A percentile compares a stretch with the other conserved stretches of the same genome.
These are phyloP conservation scores for Tringa solitaria DNA, from an alignment of 2,113 vertebrate genomes.

Conservation along the genomic window DNA sequence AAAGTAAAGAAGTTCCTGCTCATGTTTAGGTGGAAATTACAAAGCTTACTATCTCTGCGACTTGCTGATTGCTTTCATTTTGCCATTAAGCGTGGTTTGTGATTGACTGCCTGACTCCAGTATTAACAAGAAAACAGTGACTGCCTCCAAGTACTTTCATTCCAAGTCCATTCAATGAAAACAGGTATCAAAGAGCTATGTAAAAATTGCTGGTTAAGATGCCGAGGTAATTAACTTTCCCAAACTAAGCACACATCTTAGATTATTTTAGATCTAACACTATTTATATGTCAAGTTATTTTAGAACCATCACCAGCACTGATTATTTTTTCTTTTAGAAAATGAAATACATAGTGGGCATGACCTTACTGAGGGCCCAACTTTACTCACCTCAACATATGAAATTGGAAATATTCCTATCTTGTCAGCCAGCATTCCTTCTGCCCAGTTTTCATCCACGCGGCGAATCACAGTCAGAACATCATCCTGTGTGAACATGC, in stretches of 20 bases:
- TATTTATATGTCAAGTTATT: neutral
- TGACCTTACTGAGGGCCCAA: neutral
- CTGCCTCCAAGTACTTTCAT: neutral
- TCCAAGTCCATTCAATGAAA: neutral
- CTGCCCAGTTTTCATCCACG: slow-evolving; percentile 99
- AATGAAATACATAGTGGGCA: neutral
- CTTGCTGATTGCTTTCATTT: neutral
- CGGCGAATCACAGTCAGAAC: slow-evolving; percentile 96
- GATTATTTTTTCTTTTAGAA: neutral
- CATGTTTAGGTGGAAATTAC: too few relatives aligned
- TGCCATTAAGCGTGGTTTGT: neutral
- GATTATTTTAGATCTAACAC: neutral
- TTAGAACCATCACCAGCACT: neutral
- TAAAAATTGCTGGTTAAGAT: neutral
- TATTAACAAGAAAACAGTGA: neutral
- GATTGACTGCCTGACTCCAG: neutral
- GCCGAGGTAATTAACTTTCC: neutral
- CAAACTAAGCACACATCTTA: neutral
- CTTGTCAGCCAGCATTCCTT: slow-evolving; percentile 98
- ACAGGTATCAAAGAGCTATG: neutral
- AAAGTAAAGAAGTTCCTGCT: too few relatives aligned
- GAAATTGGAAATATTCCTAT: slow-evolving; percentile 99
- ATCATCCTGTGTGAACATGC: slow-evolving; percentile 85
- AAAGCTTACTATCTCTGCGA: neutral
- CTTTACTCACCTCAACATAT: slow-evolving; percentile 91